Conservation (phyloP, 2,113 vertebrate species). For the Monopterus albus region DNA sequence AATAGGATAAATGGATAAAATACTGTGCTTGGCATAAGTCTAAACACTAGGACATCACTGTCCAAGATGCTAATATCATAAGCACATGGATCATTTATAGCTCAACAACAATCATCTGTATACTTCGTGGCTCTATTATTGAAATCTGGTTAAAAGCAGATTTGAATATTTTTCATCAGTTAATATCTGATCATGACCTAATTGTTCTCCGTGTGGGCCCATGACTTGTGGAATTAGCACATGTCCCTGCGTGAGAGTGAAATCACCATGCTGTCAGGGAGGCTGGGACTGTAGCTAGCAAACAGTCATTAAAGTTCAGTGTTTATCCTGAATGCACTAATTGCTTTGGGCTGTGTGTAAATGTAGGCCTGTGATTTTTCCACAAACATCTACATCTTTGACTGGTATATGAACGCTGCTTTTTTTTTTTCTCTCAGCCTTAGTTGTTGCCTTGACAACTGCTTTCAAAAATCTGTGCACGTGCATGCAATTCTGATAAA, state of each 20-base stretch:
- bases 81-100: not conserved
- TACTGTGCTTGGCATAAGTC: conserved; percentile 13
- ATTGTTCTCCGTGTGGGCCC: not conserved
- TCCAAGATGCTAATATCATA: conserved; percentile 1
- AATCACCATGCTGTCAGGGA: conserved; percentile 35
- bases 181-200: conserved; percentile 23
- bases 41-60: conserved; percentile 17
- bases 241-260: conserved; percentile 23
- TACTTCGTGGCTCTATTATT: not conserved
- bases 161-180: not conserved
- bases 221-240: conserved; percentile 28
- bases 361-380: conserved; percentile 1
- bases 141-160: conserved; percentile 7
- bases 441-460: conserved; percentile 74
- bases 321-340: conserved; percentile 54
- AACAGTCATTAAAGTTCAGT: conserved; percentile 73
- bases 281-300: conserved; percentile 36
- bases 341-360: conserved; percentile 42
- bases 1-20: conserved; percentile 40
- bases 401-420: not conserved
- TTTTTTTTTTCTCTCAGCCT: conserved; percentile 10
- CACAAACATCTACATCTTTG: not conserved
- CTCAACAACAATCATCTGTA: not conserved
- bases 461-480: conserved; percentile 47
- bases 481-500: conserved; percentile 52